Evolutionary conservation across 2,113 vertebrate genomes (phyloP).

Genomic region (Oryzias javanicus): DNA sequence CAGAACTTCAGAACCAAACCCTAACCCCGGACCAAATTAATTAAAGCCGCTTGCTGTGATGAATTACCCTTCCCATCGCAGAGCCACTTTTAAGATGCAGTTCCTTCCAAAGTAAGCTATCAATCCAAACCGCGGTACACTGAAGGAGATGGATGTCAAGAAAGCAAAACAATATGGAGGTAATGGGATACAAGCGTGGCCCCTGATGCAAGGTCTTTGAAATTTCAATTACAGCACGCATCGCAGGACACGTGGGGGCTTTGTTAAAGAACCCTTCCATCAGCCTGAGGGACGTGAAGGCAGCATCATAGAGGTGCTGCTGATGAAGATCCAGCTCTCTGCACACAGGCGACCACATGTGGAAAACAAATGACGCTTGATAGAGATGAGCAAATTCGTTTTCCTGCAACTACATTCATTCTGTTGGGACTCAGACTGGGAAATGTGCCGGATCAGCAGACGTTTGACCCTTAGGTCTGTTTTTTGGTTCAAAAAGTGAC

Average conservation of each 20-base stretch:
- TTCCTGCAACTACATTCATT: too few relatives aligned
- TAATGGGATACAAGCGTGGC: slow-evolving; percentile 26
- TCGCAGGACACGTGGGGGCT: background rate
- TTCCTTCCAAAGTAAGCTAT: slow-evolving; percentile 17
- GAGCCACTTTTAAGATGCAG: slow-evolving; percentile 2
- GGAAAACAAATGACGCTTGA: too few relatives aligned
- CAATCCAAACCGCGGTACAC: slow-evolving; percentile 14
- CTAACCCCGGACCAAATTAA: background rate
- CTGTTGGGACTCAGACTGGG: too few relatives aligned
- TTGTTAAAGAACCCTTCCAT: background rate
- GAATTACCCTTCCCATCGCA: slow-evolving; percentile 11
- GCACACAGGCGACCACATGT: too few relatives aligned
- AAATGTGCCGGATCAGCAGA: too few relatives aligned
- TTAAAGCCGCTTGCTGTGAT: slow-evolving; percentile 10
- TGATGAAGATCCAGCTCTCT: too few relatives aligned
- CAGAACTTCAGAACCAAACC: background rate
- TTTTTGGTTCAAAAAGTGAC: too few relatives aligned
- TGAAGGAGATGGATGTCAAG: background rate
- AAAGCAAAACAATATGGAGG: slow-evolving; percentile 11
- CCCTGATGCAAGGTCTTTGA: background rate
- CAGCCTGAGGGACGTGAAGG: background rate
- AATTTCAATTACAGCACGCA: slow-evolving; percentile 4
- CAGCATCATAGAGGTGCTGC: too few relatives aligned
- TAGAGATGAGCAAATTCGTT: too few relatives aligned
- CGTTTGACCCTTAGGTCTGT: too few relatives aligned